Conservation (phyloP, 2,888 invertebrate species). For the Lepas anatifera region DNA sequence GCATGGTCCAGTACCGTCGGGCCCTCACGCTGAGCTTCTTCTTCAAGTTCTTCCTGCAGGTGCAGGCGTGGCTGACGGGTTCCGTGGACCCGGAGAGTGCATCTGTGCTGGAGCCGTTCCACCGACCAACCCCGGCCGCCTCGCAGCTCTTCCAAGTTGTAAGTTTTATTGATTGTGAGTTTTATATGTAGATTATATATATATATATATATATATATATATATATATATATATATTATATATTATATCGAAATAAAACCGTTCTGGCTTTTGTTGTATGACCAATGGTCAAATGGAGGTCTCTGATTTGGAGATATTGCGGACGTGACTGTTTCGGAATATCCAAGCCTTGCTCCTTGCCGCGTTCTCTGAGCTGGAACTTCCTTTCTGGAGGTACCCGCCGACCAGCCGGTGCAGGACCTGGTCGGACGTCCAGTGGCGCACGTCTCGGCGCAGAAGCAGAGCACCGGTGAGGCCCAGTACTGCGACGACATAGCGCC, state of each 20-base stretch:
- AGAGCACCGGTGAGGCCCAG: constrained; percentile 81
- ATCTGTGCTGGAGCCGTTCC: constrained; percentile 41
- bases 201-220: too few relatives aligned
- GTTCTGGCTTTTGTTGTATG: too few relatives aligned
- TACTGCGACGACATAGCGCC: constrained; percentile 81
- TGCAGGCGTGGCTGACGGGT: constrained; percentile 29
- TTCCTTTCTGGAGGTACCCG: constrained; percentile 36
- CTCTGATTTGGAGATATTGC: too few relatives aligned
- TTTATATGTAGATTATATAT: too few relatives aligned
- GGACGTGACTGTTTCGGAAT: too few relatives aligned
- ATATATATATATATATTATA: too few relatives aligned
- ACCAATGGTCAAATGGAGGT: too few relatives aligned
- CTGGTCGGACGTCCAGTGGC: constrained; percentile 66
- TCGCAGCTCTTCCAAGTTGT: constrained; percentile 44
- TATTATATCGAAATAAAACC: too few relatives aligned
- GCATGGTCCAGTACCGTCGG: constrained; percentile 64
- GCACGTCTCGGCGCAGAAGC: constrained; percentile 72
- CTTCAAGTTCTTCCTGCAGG: constrained; percentile 42
- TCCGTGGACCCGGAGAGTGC: constrained; percentile 43
- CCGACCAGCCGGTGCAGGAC: constrained; percentile 45
- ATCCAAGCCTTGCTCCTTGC: too few relatives aligned
- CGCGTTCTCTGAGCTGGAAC: too few relatives aligned
- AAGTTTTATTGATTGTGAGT: not conserved
- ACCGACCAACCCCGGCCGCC: constrained; percentile 47
- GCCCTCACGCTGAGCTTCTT: constrained; percentile 49